These are phyloP conservation scores for Telenomus remus DNA, from an alignment of 1,140 invertebrate species.

Conservation along the genomic window DNA sequence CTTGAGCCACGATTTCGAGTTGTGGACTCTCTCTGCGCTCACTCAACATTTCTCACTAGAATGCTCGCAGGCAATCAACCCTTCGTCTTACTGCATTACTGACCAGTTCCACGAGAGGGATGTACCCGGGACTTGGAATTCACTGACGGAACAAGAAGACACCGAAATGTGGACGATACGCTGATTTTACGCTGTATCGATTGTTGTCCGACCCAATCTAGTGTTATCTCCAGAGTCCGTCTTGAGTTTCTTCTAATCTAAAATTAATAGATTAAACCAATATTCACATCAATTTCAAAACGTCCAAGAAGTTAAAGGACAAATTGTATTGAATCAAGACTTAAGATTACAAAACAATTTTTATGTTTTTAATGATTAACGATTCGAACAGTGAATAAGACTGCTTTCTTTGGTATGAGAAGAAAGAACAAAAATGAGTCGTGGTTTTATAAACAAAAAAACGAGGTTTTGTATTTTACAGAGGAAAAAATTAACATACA, in stretches of 20 bases:
- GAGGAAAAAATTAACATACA: background rate
- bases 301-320: too few relatives aligned
- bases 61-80: slow-evolving; percentile 73
- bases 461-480: too few relatives aligned
- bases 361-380: too few relatives aligned
- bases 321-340: too few relatives aligned
- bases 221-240: background rate
- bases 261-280: too few relatives aligned
- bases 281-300: too few relatives aligned
- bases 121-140: slow-evolving; percentile 51
- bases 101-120: slow-evolving; percentile 63
- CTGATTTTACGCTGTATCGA: slow-evolving; percentile 26
- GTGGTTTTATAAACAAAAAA: too few relatives aligned
- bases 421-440: too few relatives aligned
- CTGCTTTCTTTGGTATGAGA: too few relatives aligned
- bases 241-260: too few relatives aligned
- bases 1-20: slow-evolving; percentile 58
- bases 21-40: slow-evolving; percentile 39
- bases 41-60: slow-evolving; percentile 56
- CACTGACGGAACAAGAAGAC: slow-evolving; percentile 30
- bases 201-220: slow-evolving; percentile 6
- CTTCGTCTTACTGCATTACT: slow-evolving; percentile 74
- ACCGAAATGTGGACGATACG: slow-evolving; percentile 13
- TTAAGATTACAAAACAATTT: too few relatives aligned
- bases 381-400: too few relatives aligned